A percentile compares a stretch with the other conserved stretches of the same genome.
Evolutionary conservation across 2,888 invertebrate genomes (phyloP).

Genomic region (Labia minor): DNA sequence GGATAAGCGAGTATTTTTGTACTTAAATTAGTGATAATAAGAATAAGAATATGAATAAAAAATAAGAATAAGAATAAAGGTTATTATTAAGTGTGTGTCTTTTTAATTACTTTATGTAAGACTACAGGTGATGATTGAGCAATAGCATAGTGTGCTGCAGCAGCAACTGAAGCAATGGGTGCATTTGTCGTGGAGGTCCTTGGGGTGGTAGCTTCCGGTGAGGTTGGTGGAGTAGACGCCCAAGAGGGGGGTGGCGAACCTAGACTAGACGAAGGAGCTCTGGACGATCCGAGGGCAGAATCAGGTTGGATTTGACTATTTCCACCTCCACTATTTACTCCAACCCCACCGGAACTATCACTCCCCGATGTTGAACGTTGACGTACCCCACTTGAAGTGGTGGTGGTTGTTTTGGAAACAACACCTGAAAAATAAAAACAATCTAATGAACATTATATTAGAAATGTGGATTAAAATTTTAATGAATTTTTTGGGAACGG

Average conservation of each 20-base stretch:
- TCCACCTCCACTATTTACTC: background rate
- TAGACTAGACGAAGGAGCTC: constrained; percentile 16
- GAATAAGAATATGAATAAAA: too few species aligned
- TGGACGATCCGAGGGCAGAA: constrained; percentile 47
- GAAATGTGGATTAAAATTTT: too few species aligned
- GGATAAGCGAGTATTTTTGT: too few species aligned
- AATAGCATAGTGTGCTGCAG: background rate
- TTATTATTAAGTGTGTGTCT: too few species aligned
- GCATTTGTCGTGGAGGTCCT: constrained; percentile 26
- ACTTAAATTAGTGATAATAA: too few species aligned
- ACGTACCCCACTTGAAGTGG: constrained; percentile 18
- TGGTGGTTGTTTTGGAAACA: constrained; percentile 20
- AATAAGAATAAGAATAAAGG: too few species aligned
- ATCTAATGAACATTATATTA: too few species aligned
- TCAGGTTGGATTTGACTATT: background rate
- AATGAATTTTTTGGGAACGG: too few species aligned
- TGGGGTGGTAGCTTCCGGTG: constrained; percentile 44
- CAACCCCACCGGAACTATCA: constrained; percentile 37
- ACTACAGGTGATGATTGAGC: constrained; percentile 22
- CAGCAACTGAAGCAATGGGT: constrained; percentile 16
- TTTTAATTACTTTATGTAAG: constrained; percentile 24
- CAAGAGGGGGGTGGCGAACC: constrained; percentile 40
- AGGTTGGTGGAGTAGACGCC: constrained; percentile 47
- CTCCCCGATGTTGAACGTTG: constrained; percentile 39
- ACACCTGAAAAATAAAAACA: constrained; percentile 28